Evolutionary conservation across 2,113 vertebrate species (phyloP), one percentile per base, ranked within the genome.

Genomic region (Entomyzon cyanotis): DNA sequence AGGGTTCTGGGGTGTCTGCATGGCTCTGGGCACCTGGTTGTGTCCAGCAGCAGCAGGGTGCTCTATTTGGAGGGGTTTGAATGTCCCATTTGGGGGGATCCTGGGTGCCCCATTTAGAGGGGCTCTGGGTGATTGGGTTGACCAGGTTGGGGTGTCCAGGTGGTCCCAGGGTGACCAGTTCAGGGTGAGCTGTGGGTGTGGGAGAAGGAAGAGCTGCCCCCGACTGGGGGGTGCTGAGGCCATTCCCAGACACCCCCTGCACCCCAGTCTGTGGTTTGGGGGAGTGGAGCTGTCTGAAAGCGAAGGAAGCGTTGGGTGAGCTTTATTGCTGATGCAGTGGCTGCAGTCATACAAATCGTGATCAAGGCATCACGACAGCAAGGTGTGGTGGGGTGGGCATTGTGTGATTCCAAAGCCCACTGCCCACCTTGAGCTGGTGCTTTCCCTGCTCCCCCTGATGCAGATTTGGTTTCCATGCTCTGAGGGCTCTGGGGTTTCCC

Each of bases 321-420:
- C 53, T 90, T 90, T 90, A 90, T 90, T 90, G 80, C 77, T 71
- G 64, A 24, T 90, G 80, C 64, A 58, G 87, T 76, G 46, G 60
- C 68, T 4, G 0, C 67, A 71, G 86, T 64, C n/a, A 53, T n/a
- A 75, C 52, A 67, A 82, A 74, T 67, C 9, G 1, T 31, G 15
- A 81, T 44, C 44, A 7, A 59, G 41, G 58, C 16, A 6, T 56
- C 85, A 80, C 2, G 7, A 63, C 41, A 79, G 49, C n/a, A 63
- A 71, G 49, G 41, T 39, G 42, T 46, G 33, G 21, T 4, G 15
- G 30, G 15, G 21, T 19, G 24, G 31, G n/a, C 42, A 49, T 71
- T n/a, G 28, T 23, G 35, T 39, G 37, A 67, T 56, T 31, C 87
- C 42, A 56, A 49, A 76, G 20, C 56, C 56, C 42, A 49, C 35